These are phyloP conservation scores for Nematopogon swammerdamellus DNA, from an alignment of 2,888 invertebrate genomes.

Conservation along the genomic window DNA sequence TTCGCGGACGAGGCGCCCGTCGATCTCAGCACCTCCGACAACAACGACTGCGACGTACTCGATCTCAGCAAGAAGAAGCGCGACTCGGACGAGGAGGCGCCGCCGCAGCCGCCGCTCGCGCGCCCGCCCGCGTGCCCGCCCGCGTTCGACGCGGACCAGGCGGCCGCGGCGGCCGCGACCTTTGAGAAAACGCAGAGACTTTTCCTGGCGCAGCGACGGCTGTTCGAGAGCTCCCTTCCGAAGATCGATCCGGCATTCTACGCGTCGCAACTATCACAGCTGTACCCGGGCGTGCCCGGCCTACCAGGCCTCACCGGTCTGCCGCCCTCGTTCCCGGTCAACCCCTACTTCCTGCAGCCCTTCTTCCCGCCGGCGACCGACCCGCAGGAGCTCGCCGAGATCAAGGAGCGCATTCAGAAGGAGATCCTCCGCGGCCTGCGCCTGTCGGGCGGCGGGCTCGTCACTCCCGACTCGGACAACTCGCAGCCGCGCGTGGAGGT, in stretches of 20 bases:
- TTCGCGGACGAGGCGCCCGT: conserved; percentile 46
- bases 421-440: conserved; percentile 63
- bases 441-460: conserved; percentile 66
- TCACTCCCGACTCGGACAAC: conserved; percentile 31
- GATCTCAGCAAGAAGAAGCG: conserved; percentile 79
- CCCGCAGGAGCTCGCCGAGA: conserved; percentile 61
- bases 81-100: conserved; percentile 31
- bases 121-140: conserved; percentile 34
- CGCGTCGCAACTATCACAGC: conserved; percentile 58
- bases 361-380: conserved; percentile 54
- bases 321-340: conserved; percentile 61
- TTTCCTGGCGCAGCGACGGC: conserved; percentile 62
- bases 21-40: conserved; percentile 65
- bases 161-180: conserved; percentile 33
- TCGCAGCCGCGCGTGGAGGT: conserved; percentile 38
- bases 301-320: conserved; percentile 52
- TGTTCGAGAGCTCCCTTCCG: conserved; percentile 59
- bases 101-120: conserved; percentile 32
- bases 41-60: conserved; percentile 62
- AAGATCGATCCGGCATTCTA: conserved; percentile 63
- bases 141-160: conserved; percentile 34
- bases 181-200: conserved; percentile 59
- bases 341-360: conserved; percentile 62
- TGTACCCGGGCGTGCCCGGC: conserved; percentile 57
- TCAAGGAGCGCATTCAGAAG: conserved; percentile 66